Evolutionary conservation across 2,888 invertebrate species (phyloP), one percentile per base, ranked within the genome.

Genomic region (Folsomia candida): DNA sequence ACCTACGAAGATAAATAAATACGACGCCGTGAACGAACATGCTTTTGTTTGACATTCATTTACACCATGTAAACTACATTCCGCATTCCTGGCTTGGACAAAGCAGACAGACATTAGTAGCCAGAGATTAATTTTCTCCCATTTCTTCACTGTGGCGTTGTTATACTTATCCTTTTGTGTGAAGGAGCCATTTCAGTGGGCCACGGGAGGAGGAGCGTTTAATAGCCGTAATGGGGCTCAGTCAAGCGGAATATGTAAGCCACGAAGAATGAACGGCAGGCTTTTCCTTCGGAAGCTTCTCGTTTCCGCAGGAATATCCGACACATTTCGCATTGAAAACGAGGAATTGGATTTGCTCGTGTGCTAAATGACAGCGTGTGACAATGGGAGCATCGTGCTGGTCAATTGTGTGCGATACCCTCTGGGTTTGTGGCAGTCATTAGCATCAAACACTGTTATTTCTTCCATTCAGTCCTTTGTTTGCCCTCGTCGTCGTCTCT

Each of bases 11-110:
- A 37, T 37, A 14, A 37, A 37, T 37, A 37, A 9, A 14, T 9
- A 14, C 37, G 37, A 37, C 37, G 14, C 37, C 4, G 37, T 37
- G 37, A 14, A 14, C 14, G 14, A 37, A 62, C 58, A 68, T 37
- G 57, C 57, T 27, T 60, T 69, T 69, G 69, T 69, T 69, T 69
- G 69, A 69, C 69, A 69, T 63, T 69, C 69, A 69, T 69, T 69
- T 69, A 69, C 69, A 69, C 63, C 28, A 28, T 63, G 69, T 69
- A 69, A 69, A 29, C 51, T 37, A 63, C 28, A 66, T 4, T 37
- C 14, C 37, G 14, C 37, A 37, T 37, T 37, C 37, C 6, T 47
- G 47, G 47, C 18, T 18, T 54, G 54, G 20, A 54, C 54, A 29
- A n/a, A 29, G 62, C 11, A 29, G 60, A 60, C 25, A 60, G 62